Evolutionary conservation across 2,888 invertebrate species (phyloP), one percentile per base, ranked within the genome.

Genomic region (Cryptus viduatorius): DNA sequence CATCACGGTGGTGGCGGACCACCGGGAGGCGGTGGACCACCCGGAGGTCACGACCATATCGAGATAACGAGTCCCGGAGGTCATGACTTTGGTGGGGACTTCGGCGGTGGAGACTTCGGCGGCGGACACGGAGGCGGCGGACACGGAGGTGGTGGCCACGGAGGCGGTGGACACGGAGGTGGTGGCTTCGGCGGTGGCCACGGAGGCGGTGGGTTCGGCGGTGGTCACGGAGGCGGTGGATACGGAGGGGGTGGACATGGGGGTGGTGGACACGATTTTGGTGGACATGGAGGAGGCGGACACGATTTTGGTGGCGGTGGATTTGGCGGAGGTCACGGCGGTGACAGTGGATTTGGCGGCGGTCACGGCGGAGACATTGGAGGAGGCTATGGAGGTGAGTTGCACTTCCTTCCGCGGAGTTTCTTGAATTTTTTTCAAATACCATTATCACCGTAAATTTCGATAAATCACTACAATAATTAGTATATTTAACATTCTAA

Each of bases 1-100:
- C 88, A 90, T 48, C 87, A 89, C 42, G 88, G 84, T 7, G 88
- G 84, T 7, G 87, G 86, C 44, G 82, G 82, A n/a, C 77, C 82
- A 24, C 61, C 24, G 0, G 88, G 84, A 7, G 82, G 80, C n/a
- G 88, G 87, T 14, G 89, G 89, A 0, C 85, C 83, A 7, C 83
- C 77, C 0, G 87, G 84, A 14, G 88, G 84, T 4, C 84, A 77
- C 67, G 83, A 88, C 16, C 89, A 89, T 31, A 78, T 90, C 10
- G 88, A 85, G 48, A 86, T 89, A 69, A 88, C 87, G 31, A 87
- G 89, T 46, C 90, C 90, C 3, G 89, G 77, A 4, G 77, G 82
- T 5, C 50, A 64, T 16, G 79, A 46, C 7, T 29, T 50, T 12
- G 68, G 77, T 59, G 64, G 69, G 19, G 79, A 79, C 19, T 65